Conservation (phyloP, 2,797 vertebrate species). For the Enteromius thamalakanensis region DNA sequence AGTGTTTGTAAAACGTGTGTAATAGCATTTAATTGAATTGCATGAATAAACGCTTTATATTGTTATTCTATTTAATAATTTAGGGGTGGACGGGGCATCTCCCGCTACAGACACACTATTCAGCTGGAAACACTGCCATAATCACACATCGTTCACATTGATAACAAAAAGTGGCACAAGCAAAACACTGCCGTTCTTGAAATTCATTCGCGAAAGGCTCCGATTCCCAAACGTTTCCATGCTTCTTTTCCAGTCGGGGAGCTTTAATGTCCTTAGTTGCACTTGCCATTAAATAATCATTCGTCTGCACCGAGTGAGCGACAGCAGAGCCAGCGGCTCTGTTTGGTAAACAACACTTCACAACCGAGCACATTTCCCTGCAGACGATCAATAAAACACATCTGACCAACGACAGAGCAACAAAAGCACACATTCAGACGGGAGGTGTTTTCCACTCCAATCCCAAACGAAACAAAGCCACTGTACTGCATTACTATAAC, state of each 20-base stretch:
- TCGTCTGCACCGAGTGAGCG: conserved; percentile 45
- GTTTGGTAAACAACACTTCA: conserved; percentile 63
- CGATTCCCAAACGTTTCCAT: conserved; percentile 15
- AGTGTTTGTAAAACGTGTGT: background rate
- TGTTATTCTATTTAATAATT: background rate
- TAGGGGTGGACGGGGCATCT: too few species aligned
- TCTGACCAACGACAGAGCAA: conserved; percentile 61
- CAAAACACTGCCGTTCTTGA: background rate
- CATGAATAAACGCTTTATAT: background rate
- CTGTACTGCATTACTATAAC: conserved; percentile 7
- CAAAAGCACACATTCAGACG: conserved; percentile 55
- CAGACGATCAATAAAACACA: conserved; percentile 49
- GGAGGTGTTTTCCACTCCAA: conserved; percentile 33
- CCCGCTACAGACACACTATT: background rate
- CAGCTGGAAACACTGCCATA: background rate
- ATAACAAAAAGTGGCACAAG: conserved; percentile 16
- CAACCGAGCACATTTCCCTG: conserved; percentile 41
- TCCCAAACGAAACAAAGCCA: conserved; percentile 44
- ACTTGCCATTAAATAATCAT: conserved; percentile 58
- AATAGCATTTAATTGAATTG: too few species aligned
- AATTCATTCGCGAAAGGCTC: background rate
- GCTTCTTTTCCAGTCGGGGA: conserved; percentile 18
- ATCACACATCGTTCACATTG: conserved; percentile 11
- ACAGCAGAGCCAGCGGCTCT: conserved; percentile 46
- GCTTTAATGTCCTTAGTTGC: conserved; percentile 66